phyloP scores from a whole-genome alignment of 2,888 invertebrate species.

The Zelleria hepariella region DNA sequence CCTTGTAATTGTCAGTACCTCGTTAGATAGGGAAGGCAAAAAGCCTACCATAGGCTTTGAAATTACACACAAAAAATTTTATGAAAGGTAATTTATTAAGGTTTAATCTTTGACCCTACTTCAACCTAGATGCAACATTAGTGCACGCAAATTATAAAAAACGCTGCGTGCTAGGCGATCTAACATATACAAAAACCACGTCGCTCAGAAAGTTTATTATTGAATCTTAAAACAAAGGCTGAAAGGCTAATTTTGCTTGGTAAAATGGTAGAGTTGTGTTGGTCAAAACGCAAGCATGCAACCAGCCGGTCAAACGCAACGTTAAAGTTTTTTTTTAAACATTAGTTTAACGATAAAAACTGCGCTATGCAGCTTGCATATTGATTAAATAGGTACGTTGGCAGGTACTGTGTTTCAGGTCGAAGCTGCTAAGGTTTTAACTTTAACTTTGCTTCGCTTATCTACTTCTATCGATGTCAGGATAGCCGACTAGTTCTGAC shows the following conservation, averaged over 20 bases:
- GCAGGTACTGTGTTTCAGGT: not conserved
- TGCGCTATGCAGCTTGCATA: conserved; percentile 6
- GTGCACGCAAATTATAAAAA: conserved; percentile 42
- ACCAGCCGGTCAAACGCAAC: conserved; percentile 3
- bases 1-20: not conserved
- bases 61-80: not conserved
- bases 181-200: not conserved
- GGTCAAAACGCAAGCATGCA: not conserved
- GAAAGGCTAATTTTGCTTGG: not conserved
- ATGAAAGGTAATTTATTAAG: not conserved
- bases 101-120: conserved; percentile 51
- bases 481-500: too few species aligned
- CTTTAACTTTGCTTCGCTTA: too few species aligned
- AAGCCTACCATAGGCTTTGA: not conserved
- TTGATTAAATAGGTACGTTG: conserved; percentile 4
- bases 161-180: not conserved
- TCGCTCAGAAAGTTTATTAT: not conserved
- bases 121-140: conserved; percentile 52
- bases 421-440: not conserved
- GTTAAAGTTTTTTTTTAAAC: conserved; percentile 4
- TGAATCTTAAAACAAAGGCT: not conserved
- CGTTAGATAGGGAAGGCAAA: not conserved
- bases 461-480: too few species aligned
- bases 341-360: conserved; percentile 5
- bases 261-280: not conserved